Evolutionary conservation across 2,113 vertebrate species (phyloP), one percentile per base, ranked within the genome.

Genomic region (Seriola rivoliana): DNA sequence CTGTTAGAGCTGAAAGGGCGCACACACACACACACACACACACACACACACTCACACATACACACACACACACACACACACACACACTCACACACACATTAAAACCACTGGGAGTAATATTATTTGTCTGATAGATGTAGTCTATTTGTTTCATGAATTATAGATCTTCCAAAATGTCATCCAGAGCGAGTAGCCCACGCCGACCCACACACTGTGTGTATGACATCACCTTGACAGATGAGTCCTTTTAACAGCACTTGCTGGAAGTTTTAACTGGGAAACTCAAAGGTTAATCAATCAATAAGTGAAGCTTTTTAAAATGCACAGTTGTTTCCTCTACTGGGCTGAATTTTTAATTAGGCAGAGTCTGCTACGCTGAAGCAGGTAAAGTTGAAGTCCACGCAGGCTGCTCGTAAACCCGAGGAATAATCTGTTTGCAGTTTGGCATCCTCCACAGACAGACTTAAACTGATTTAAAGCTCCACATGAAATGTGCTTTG

Each of bases 291-390:
- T 92, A 93, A 71, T 90, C 89, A 93, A 96, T 97, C 97, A 95
- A 97, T 97, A 96, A 93, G 95, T 94, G 92, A 93, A 95, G 92
- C 93, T 89, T 94, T 93, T 96, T 95, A 96, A 95, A 60, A 95
- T 91, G 94, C 94, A 23, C 93, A 92, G 93, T 95, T 93, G 91
- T 94, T 94, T 96, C 95, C 93, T 95, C 94, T 93, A 84, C 78
- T 70, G 86, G 60, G 75, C 74, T 91, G 78, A 76, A 83, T 82
- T 55, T 58, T 87, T 91, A 82, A 90, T 92, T 80, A 72, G 85
- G 42, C 60, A 78, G 55, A 80, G 55, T 91, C 90, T 88, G 87
- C 42, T 19, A 10, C 8, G 5, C 85, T 79, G 1, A 64, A 76
- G 80, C 38, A n/a, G 48, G 21, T 60, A 74, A 75, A 58, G 40